Evolutionary conservation across 2,888 invertebrate species (phyloP).

Genomic region (Rhodophaea formosa): DNA sequence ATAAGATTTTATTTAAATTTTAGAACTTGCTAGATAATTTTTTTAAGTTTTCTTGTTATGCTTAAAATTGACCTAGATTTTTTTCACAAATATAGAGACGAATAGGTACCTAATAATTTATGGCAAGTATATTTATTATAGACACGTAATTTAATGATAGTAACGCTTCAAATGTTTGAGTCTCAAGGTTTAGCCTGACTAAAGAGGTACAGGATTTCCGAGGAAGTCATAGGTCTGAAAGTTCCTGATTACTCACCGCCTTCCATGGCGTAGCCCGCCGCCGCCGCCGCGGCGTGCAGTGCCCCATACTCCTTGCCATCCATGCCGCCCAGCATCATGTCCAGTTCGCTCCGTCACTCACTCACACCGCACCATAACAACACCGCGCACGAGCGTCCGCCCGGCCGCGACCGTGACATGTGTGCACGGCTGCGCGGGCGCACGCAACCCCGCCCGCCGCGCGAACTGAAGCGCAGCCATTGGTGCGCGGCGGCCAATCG

Average conservation of each 20-base stretch:
- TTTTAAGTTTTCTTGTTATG: too few species aligned
- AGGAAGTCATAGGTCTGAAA: neutral
- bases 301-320: slow-evolving; percentile 78
- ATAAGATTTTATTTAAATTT: too few species aligned
- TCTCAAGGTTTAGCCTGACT: too few species aligned
- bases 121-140: too few species aligned
- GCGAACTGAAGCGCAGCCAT: slow-evolving; percentile 45
- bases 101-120: too few species aligned
- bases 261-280: slow-evolving; percentile 70
- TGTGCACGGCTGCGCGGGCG: slow-evolving; percentile 40
- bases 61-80: too few species aligned
- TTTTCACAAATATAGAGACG: too few species aligned
- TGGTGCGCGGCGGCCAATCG: slow-evolving; percentile 74
- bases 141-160: too few species aligned
- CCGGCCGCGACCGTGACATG: slow-evolving; percentile 42
- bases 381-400: slow-evolving; percentile 13
- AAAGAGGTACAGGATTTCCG: too few species aligned
- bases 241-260: slow-evolving; percentile 46
- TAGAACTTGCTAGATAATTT: too few species aligned
- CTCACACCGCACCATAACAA: slow-evolving; percentile 27
- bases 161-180: too few species aligned
- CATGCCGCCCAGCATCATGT: slow-evolving; percentile 73
- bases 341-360: slow-evolving; percentile 43
- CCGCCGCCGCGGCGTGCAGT: slow-evolving; percentile 72
- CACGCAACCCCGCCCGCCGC: slow-evolving; percentile 55